A percentile compares a stretch with the other conserved stretches of the same genome.
phyloP scores from a whole-genome alignment of 2,888 invertebrate species.

The Sericinus montela region DNA sequence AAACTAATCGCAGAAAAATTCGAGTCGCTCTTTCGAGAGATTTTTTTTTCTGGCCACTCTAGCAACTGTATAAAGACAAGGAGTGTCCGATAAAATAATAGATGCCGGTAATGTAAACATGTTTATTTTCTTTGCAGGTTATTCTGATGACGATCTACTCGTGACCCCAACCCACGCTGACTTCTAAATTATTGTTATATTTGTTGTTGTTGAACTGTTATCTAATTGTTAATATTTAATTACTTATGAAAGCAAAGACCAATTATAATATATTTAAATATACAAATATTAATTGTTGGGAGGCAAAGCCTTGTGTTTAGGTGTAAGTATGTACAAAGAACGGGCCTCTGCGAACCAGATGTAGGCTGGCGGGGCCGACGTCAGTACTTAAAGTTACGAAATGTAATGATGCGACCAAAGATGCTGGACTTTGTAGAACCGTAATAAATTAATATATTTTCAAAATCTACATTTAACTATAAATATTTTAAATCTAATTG shows the following conservation, averaged over 20 bases:
- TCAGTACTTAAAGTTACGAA: neutral
- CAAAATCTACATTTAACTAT: too few species aligned
- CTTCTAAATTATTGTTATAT: neutral
- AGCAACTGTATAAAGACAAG: too few species aligned
- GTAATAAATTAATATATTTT: too few species aligned
- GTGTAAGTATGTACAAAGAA: neutral
- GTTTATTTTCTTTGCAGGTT: constrained; percentile 67
- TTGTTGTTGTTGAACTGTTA: constrained; percentile 2
- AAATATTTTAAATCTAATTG: too few species aligned
- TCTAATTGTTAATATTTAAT: constrained; percentile 2
- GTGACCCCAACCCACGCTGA: constrained; percentile 40
- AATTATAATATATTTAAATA: neutral
- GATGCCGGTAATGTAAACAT: neutral
- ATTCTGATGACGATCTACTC: constrained; percentile 83
- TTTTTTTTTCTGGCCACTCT: too few species aligned
- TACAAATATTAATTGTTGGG: neutral
- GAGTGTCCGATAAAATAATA: too few species aligned
- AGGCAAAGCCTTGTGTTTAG: neutral
- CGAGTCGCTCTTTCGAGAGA: too few species aligned
- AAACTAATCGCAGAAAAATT: too few species aligned
- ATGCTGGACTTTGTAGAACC: neutral
- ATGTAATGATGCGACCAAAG: neutral
- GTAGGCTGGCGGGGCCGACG: too few species aligned
- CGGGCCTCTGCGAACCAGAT: too few species aligned
- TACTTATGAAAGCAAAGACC: neutral